Base-by-base conservation (phyloP, 2,888 invertebrate species). In the Petrophora chlorosata region DNA sequence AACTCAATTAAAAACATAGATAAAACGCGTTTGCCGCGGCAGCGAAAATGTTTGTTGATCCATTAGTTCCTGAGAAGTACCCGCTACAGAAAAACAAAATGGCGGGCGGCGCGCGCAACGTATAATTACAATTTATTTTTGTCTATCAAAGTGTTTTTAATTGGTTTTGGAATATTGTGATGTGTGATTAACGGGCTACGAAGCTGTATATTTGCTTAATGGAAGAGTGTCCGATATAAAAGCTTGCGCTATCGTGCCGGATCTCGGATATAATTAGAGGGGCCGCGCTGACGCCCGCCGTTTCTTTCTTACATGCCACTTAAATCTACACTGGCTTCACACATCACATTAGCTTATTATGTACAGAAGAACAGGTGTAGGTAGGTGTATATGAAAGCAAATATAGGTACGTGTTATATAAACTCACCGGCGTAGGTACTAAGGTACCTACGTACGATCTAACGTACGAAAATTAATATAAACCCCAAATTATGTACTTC, bases 171-270 rank as follows among this genome's bases (percentile, higher is more conserved):
- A 82, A 85, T 82, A 82, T 68, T 81, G 82, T 80, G 80, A 78
- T 82, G 77, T 87, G 67, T 88, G 77, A 87, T 90, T 90, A 89
- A 65, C 57, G 69, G 58, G 70, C 73, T 77, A 74, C 81, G 79
- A 81, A 86, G 84, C 82, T 86, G 89, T 90, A 85, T 89, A 89
- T 89, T 90, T 90, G 85, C 81, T 83, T 90, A 89, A 89, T 89
- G 89, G 90, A 89, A 82, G 74, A 80, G 84, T 79, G 85, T 84
- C 76, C 68, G 72, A 87, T 85, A 88, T 89, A 88, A 89, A 87
- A 88, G 88, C 85, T 63, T 62, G 76, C 82, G 85, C 76, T 89
- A 89, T 89, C 89, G 66, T 55, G 73, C 53, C 72, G 77, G 79
- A 87, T 89, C 90, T 76, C 45, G 57, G 52, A 53, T 59, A 54